Evolutionary conservation across 2,888 invertebrate genomes (phyloP), one percentile per base, ranked within the genome.

Genomic region (Phaedon cochleariae): DNA sequence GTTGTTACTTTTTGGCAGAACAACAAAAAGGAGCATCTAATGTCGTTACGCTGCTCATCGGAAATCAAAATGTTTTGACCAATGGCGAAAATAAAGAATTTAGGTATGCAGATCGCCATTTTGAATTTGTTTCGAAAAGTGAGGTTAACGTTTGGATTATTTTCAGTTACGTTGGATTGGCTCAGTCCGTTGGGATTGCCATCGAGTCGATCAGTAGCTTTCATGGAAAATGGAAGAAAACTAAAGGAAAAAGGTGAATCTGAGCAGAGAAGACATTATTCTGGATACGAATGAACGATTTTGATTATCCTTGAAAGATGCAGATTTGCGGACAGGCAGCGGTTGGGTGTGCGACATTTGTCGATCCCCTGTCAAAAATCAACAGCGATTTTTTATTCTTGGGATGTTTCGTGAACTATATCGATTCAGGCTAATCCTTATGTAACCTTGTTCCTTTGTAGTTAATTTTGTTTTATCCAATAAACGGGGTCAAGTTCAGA

Each of bases 191-290:
- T 67, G 95, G 95, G 18, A 90, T 96, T 55, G 89, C 92, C 74
- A 86, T 95, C 61, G 93, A 95, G 82, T 90, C 91, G 78, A 92
- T 96, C 74, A 90, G 90, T 74, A 89, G 90, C 73, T 96, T 96
- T 86, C 92, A 93, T 84, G 86, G 89, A 52, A 94, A 93, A 84
- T 96, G 95, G 92, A 94, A 94, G 81, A 90, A 91, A 74, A 87
- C 89, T 22, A 89, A 89, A 77, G 88, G 87, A 76, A 89, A 88
- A 74, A 88, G 89, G 82, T 90, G 89, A 72, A n/a, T 41, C 15
- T 12, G 10, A 41, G 41, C 15, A n/a, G 41, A n/a, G 15, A 41
- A 1, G 12, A 6, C 34, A 12, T 10, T 26, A 34, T 34, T 15
- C 41, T 15, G 41, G 15, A 41, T 41, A 1, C 3, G 15, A 41